Evolutionary conservation across 2,888 invertebrate genomes (phyloP), one percentile per base, ranked within the genome.

Genomic region (Diaprepes abbreviatus): DNA sequence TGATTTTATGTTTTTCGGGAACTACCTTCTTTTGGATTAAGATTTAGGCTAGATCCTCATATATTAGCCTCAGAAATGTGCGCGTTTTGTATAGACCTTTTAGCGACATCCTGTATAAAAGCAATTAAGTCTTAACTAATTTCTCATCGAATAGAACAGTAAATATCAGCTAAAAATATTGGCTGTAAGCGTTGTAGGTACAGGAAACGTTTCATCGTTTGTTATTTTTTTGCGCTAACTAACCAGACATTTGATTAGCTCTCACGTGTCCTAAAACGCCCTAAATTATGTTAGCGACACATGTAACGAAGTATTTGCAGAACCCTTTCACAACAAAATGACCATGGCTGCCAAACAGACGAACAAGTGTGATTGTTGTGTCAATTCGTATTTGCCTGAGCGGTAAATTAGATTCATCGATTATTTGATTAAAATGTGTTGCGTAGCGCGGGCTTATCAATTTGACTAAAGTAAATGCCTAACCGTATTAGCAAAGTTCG

Each of bases 351-450:
- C 70, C 73, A 74, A 74, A 71, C 52, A 74, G 77, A 80, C 79
- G 78, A 74, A 79, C 78, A 73, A 78, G 78, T 77, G 81, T 80
- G 82, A 82, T 82, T 82, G 82, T 82, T 81, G 79, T 80, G 82
- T 81, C 82, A 82, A 82, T 82, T 80, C 79, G 81, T 78, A 81
- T 78, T 78, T 79, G 79, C 78, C 80, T 78, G 80, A 77, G 78
- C 79, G 79, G 77, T 77, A 81, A 83, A 83, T 82, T 82, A 81
- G 80, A 81, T 82, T 78, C 78, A 81, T 83, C 79, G 82, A 83
- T 82, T 82, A 81, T 79, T 80, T 80, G 80, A 80, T 80, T 79
- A 80, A 80, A 79, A 79, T 74, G 77, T 75, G 68, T 65, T 72
- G 72, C 67, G 55, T 57, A 24, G 62, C 74, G 63, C 72, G 63